Evolutionary conservation across 2,113 vertebrate species (phyloP).

Genomic region (Oncorhynchus gorbuscha): DNA sequence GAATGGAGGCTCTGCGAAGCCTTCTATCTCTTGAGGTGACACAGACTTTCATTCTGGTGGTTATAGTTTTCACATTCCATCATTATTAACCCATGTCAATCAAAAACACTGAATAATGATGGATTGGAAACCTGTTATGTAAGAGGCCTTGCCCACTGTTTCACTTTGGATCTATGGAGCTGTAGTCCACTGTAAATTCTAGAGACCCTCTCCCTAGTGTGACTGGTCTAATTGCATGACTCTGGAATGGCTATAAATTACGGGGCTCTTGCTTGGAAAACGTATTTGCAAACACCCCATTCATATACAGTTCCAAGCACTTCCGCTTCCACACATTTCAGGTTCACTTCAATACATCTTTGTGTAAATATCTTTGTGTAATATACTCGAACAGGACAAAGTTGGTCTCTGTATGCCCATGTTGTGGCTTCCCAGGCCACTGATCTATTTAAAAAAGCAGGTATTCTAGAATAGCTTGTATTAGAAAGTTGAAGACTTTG

Average conservation of each 20-base stretch:
- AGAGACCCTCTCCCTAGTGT: background rate
- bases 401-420: background rate
- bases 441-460: background rate
- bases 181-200: background rate
- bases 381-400: background rate
- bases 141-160: background rate
- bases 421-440: background rate
- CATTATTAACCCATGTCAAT: background rate
- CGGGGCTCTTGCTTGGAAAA: conserved; percentile 10
- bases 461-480: background rate
- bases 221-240: background rate
- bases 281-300: conserved; percentile 27
- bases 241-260: conserved; percentile 25
- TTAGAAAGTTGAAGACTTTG: background rate
- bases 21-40: background rate
- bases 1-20: background rate
- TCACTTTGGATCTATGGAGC: conserved; percentile 2
- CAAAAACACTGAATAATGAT: background rate
- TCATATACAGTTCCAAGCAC: conserved; percentile 29
- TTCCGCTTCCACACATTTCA: conserved; percentile 16
- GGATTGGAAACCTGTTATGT: background rate
- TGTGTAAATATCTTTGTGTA: too few species aligned
- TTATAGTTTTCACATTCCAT: background rate
- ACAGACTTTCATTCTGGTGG: background rate
- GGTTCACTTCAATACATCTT: conserved; percentile 31